Conservation (phyloP, 1,140 invertebrate species). For the Drosophila seguyi region DNA sequence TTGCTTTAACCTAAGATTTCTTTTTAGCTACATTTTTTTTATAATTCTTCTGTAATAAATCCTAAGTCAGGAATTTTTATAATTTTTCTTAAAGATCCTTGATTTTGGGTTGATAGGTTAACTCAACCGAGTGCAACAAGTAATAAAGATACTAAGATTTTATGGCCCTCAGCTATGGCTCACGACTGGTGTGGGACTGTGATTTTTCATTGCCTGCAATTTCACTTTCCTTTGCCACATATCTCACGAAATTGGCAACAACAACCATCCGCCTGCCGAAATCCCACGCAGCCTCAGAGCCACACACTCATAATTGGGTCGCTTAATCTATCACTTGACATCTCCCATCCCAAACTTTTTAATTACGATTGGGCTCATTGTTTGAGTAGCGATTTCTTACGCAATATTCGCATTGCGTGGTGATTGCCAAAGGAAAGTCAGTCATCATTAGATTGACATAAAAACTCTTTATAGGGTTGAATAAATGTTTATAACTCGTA, state of each 20-base stretch:
- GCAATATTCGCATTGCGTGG: constrained; percentile 54
- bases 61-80: neutral
- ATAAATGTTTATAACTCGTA: constrained; percentile 2
- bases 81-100: neutral
- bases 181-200: constrained; percentile 25
- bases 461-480: constrained; percentile 42
- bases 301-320: constrained; percentile 59
- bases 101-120: no score
- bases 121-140: neutral
- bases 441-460: constrained; percentile 69
- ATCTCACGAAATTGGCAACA: constrained; percentile 60
- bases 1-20: neutral
- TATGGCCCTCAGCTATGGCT: constrained; percentile 22
- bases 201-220: constrained; percentile 61
- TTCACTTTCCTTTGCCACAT: constrained; percentile 63
- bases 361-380: constrained; percentile 73
- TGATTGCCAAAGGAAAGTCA: constrained; percentile 54
- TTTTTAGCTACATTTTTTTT: neutral
- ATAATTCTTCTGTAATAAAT: neutral
- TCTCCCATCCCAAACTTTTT: constrained; percentile 67
- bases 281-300: constrained; percentile 42
- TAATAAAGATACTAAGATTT: constrained; percentile 1
- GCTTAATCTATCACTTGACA: constrained; percentile 74
- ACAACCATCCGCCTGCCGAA: constrained; percentile 7
- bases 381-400: constrained; percentile 52